A percentile compares a stretch with the other conserved stretches of the same genome.
Evolutionary conservation across 2,113 vertebrate genomes (phyloP).

Genomic region (Motacilla tschutschensis): DNA sequence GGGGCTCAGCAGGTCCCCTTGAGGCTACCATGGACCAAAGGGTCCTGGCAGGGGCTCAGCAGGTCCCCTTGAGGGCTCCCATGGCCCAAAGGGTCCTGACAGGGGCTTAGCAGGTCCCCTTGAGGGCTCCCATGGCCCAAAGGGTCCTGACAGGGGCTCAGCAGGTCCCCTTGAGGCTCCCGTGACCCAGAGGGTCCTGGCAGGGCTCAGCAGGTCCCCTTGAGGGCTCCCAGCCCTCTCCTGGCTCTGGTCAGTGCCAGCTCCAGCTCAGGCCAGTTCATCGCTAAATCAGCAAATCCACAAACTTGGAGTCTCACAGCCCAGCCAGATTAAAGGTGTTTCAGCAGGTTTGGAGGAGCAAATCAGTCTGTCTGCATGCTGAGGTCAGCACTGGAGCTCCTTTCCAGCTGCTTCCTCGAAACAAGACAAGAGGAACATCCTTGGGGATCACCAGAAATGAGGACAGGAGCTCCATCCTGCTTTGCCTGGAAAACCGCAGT

Average conservation of each 20-base stretch:
- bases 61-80: background rate
- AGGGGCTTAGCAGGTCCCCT: background rate
- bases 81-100: fast-evolving
- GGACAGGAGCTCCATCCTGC: background rate
- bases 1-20: background rate
- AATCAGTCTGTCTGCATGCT: background rate
- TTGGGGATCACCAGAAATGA: background rate
- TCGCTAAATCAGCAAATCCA: background rate
- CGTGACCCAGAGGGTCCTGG: fast-evolving
- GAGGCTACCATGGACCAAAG: background rate
- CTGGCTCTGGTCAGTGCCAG: background rate
- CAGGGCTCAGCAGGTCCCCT: background rate
- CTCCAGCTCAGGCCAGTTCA: background rate
- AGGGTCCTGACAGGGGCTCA: fast-evolving
- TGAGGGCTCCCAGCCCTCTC: background rate
- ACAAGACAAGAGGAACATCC: background rate
- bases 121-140: background rate
- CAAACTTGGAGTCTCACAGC: background rate
- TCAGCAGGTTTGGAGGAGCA: background rate
- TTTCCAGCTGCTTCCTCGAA: background rate
- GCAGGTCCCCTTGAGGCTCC: background rate
- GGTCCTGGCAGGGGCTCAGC: fast-evolving
- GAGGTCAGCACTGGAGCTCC: background rate
- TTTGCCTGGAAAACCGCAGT: background rate
- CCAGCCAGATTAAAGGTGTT: background rate